Conservation (phyloP, 1,140 invertebrate species). For the Pectinophora gossypiella region DNA sequence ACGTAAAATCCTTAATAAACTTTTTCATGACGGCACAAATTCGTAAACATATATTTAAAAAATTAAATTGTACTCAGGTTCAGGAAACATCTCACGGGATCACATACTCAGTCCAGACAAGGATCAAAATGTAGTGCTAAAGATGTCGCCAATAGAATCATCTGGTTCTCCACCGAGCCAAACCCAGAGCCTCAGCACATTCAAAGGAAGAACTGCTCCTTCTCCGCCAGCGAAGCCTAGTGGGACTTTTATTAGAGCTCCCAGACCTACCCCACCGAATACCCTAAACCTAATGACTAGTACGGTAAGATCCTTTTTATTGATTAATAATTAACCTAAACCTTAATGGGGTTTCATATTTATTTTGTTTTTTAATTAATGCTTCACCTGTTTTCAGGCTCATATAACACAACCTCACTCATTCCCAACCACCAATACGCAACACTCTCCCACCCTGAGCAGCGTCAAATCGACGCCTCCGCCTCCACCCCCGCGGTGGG, state of each 20-base stretch:
- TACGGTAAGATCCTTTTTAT: constrained; percentile 51
- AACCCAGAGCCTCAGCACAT: constrained; percentile 76
- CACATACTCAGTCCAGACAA: constrained; percentile 73
- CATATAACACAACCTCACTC: constrained; percentile 73
- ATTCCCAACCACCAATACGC: constrained; percentile 57
- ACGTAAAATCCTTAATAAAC: constrained; percentile 23
- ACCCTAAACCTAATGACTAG: constrained; percentile 83
- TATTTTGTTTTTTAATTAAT: constrained; percentile 39
- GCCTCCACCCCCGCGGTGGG: constrained; percentile 80
- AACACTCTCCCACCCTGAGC: constrained; percentile 57
- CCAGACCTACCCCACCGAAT: constrained; percentile 87
- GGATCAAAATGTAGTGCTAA: constrained; percentile 84
- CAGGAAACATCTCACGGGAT: constrained; percentile 50
- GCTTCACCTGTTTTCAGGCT: constrained; percentile 70
- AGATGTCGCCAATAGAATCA: constrained; percentile 81
- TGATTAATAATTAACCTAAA: not conserved
- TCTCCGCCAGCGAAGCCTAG: constrained; percentile 68
- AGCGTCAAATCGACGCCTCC: constrained; percentile 72
- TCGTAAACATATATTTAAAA: not conserved
- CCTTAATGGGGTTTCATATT: not conserved
- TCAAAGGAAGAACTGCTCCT: constrained; percentile 76
- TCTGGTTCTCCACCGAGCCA: constrained; percentile 58
- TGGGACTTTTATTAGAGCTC: constrained; percentile 75
- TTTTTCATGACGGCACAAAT: not conserved
- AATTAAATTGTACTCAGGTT: constrained; percentile 45